These are phyloP conservation scores for Toxotes lorentzi DNA, from an alignment of 2,797 vertebrate species.

Conservation along the genomic window DNA sequence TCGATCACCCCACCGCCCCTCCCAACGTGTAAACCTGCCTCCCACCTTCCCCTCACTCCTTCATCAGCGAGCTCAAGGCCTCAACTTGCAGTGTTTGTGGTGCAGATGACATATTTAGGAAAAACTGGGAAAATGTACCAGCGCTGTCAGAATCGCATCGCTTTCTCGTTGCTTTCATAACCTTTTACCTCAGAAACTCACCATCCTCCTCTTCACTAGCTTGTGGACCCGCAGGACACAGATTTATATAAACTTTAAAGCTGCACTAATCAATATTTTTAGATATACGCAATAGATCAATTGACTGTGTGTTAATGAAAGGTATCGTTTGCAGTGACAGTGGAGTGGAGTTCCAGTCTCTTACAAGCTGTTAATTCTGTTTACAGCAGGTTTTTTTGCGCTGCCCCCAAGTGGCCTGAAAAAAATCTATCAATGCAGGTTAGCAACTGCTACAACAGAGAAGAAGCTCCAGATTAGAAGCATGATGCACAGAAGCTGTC, in stretches of 20 bases:
- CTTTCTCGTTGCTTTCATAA: background rate
- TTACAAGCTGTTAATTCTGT: no score
- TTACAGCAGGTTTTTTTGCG: no score
- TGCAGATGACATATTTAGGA: slow-evolving; percentile 17
- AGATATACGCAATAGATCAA: background rate
- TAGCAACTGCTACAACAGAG: background rate
- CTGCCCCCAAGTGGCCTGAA: background rate
- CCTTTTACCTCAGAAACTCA: background rate
- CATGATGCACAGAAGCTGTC: background rate
- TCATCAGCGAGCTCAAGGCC: slow-evolving; percentile 3
- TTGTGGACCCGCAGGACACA: background rate
- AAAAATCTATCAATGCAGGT: background rate
- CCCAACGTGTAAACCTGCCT: slow-evolving; percentile 54
- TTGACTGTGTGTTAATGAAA: background rate
- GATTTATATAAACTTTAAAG: background rate
- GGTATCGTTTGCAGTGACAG: background rate
- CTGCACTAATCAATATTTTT: slow-evolving; percentile 1
- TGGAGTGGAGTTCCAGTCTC: no score
- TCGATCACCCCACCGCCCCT: slow-evolving; percentile 23
- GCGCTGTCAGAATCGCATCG: slow-evolving; percentile 3
- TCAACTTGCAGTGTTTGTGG: slow-evolving; percentile 4
- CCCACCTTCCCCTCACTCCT: slow-evolving; percentile 51
- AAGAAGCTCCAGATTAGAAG: background rate
- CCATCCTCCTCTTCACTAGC: background rate
- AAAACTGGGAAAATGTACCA: background rate